A percentile compares a stretch with the other conserved stretches of the same genome.
Conservation (phyloP, 64 coral and sea anemone species). For the Hydrozoanthus tunicans region DNA sequence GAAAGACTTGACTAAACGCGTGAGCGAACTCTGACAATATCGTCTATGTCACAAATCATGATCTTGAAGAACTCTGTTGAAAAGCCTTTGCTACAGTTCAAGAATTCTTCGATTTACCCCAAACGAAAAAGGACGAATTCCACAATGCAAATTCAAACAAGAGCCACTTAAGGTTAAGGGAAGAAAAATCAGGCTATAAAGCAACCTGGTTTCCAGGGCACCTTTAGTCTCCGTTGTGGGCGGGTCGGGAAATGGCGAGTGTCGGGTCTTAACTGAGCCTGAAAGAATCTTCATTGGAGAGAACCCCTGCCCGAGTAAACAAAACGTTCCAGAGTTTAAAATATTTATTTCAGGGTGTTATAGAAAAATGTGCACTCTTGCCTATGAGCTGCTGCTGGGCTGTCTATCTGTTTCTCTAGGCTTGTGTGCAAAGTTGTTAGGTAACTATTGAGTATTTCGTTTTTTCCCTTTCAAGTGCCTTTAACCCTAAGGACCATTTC, state of each 20-base stretch:
- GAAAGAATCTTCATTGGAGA: slow-evolving; percentile 56
- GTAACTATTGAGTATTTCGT: too few relatives aligned
- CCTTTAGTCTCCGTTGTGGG: too few relatives aligned
- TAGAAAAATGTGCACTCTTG: slow-evolving; percentile 31
- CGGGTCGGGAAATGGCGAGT: too few relatives aligned
- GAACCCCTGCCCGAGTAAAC: slow-evolving; percentile 69
- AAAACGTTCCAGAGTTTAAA: slow-evolving; percentile 52
- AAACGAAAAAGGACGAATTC: slow-evolving; percentile 70
- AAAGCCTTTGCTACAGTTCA: slow-evolving; percentile 18
- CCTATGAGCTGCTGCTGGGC: too few relatives aligned
- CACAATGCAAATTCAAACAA: slow-evolving; percentile 55
- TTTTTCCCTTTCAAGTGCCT: too few relatives aligned
- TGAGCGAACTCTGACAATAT: slow-evolving; percentile 7
- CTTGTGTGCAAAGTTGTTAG: too few relatives aligned
- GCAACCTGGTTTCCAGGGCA: slow-evolving; percentile 69
- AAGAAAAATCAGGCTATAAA: slow-evolving; percentile 57
- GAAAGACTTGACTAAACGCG: slow-evolving; percentile 8
- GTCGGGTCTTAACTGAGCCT: not conserved
- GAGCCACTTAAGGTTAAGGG: slow-evolving; percentile 66
- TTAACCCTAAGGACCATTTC: too few relatives aligned
- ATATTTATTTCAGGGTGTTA: slow-evolving; percentile 46
- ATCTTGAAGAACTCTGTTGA: slow-evolving; percentile 26
- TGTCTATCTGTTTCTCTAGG: too few relatives aligned
- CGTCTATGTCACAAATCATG: slow-evolving; percentile 17
- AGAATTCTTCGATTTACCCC: slow-evolving; percentile 61